Evolutionary conservation across 2,113 vertebrate species (phyloP), one percentile per base, ranked within the genome.

Genomic region (Pygoscelis antarcticus): DNA sequence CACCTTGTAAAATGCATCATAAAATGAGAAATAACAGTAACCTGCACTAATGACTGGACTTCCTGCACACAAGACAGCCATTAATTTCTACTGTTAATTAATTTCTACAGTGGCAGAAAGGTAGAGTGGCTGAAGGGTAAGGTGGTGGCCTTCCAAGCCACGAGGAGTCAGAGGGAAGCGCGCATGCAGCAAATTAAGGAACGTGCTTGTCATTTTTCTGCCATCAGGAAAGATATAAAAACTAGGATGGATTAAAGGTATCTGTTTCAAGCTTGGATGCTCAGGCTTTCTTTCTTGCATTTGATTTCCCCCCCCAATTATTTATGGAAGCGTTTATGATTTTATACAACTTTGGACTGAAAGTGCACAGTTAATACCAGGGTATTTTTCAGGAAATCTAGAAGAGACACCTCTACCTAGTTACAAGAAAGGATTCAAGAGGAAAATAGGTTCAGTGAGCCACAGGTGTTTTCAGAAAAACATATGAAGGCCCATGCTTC

Each of bases 141-240:
- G 51, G 16, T 74, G 46, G 9, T 21, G 10, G 49, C 40, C 26
- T 29, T 69, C 58, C 46, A 75, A 23, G 27, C 16, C 55, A 29
- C 0, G 1, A 68, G 7, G 30, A 72, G 6, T 11, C 46, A 32
- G 32, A 81, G 14, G 16, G 23, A 93, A 81, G 51, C 0, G 3
- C 10, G 29, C 14, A 20, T 2, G 8, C 19, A 61, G 30, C 34
- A 77, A 58, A 6, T 46, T 40, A 90, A 80, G 30, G 19, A 92
- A 42, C 0, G 0, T 5, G 8, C n/a, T 57, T 34, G 4, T 15
- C 0, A 0, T 55, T 89, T 58, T 64, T 61, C 61, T 8, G 2
- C 9, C 29, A 51, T 8, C 46, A 80, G 7, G 21, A 38, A 68
- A 92, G 22, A 64, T 4, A 36, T 1, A 36, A 72, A 80, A 47